A percentile compares a stretch with the other conserved stretches of the same genome.
Conservation (phyloP, 2,797 vertebrate genomes). For the Eulemur rubriventer region DNA sequence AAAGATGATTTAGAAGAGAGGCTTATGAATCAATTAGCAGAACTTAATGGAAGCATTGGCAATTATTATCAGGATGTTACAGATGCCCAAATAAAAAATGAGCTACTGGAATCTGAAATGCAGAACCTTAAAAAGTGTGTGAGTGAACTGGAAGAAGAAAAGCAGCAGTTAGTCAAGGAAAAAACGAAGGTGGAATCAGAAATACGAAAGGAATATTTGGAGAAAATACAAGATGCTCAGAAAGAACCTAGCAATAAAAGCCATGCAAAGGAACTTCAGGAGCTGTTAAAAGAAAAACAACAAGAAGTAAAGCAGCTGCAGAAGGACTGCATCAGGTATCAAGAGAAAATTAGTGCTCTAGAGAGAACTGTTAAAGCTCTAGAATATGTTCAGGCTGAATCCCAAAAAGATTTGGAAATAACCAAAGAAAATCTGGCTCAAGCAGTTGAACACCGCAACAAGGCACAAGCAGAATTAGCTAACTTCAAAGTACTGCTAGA, state of each 20-base stretch:
- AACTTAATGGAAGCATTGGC: slow-evolving; percentile 98
- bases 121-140: slow-evolving; percentile 85
- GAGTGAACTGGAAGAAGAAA: slow-evolving; percentile 92
- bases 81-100: slow-evolving; percentile 88
- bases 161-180: slow-evolving; percentile 90
- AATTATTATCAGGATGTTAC: slow-evolving; percentile 95
- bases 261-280: slow-evolving; percentile 93
- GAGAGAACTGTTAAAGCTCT: slow-evolving; percentile 91
- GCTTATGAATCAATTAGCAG: slow-evolving; percentile 98
- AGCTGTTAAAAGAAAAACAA: slow-evolving; percentile 96
- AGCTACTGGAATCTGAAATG: slow-evolving; percentile 86
- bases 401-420: slow-evolving; percentile 86
- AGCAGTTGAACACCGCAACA: slow-evolving; percentile 85
- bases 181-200: slow-evolving; percentile 88
- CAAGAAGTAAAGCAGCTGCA: slow-evolving; percentile 96
- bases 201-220: slow-evolving; percentile 91
- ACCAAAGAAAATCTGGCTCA: slow-evolving; percentile 83
- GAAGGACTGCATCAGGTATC: slow-evolving; percentile 94
- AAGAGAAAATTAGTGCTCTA: slow-evolving; percentile 94
- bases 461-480: slow-evolving; percentile 87
- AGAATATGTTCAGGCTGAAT: slow-evolving; percentile 88
- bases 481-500: slow-evolving; percentile 88
- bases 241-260: slow-evolving; percentile 86
- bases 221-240: slow-evolving; percentile 90
- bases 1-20: slow-evolving; percentile 98